phyloP scores from a whole-genome alignment of 2,888 invertebrate genomes.

The Papilio elwesi region DNA sequence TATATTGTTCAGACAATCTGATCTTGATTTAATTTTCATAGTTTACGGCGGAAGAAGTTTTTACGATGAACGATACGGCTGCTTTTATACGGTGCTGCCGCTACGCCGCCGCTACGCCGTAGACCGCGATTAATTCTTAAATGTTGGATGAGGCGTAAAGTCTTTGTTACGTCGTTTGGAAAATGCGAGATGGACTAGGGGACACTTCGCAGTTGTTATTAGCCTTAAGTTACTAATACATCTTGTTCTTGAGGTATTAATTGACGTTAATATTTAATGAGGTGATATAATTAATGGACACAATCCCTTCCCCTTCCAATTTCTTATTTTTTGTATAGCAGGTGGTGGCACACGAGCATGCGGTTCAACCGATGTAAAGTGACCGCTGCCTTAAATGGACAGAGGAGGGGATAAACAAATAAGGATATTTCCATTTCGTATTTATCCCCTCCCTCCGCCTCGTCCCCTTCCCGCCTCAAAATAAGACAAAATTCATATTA shows the following conservation, averaged over 20 bases:
- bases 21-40: slow-evolving; percentile 73
- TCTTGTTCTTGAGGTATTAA: background rate
- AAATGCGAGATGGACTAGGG: slow-evolving; percentile 28
- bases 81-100: slow-evolving; percentile 43
- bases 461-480: too few relatives aligned
- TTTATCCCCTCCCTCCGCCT: too few relatives aligned
- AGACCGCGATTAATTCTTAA: slow-evolving; percentile 74
- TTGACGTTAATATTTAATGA: background rate
- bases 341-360: too few relatives aligned
- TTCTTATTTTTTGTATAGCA: too few relatives aligned
- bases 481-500: too few relatives aligned
- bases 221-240: background rate
- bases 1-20: slow-evolving; percentile 52
- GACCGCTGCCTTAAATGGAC: too few relatives aligned
- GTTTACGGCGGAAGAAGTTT: slow-evolving; percentile 64
- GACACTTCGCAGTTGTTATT: slow-evolving; percentile 31
- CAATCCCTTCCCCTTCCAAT: too few relatives aligned
- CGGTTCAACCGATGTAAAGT: too few relatives aligned
- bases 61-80: slow-evolving; percentile 73
- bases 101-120: slow-evolving; percentile 47
- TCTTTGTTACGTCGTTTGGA: slow-evolving; percentile 48
- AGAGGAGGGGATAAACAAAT: too few relatives aligned
- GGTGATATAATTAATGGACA: too few relatives aligned
- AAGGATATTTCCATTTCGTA: too few relatives aligned
- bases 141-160: slow-evolving; percentile 69